Evolutionary conservation across 1,140 invertebrate species (phyloP), one percentile per base, ranked within the genome.

Genomic region (Ceratitis capitata): DNA sequence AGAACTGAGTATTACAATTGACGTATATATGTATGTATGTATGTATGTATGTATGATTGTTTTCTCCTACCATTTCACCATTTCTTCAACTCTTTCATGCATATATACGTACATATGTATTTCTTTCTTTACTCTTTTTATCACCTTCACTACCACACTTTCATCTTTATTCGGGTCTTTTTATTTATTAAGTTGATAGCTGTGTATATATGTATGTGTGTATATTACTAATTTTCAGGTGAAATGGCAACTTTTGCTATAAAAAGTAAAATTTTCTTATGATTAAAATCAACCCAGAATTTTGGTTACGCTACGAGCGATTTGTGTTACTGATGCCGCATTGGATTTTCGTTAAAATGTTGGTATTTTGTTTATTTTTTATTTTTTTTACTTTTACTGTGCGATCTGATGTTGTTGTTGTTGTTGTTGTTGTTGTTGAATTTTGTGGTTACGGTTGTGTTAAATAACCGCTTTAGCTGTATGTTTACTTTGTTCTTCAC

Each of bases 211-310:
- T 26, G 39, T 23, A 26, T 56, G 69, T n/a, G n/a, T n/a, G n/a
- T n/a, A 3, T 42, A 45, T 78, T 78, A 78, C 39, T 45, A 23
- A 78, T 78, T 78, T 78, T 78, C 69, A 45, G 69, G 23, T 78
- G 69, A 78, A 78, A 45, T 23, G 69, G 69, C 69, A 78, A 78
- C 69, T 78, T 78, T 47, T 78, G 69, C n/a, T 78, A 78, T 78
- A 78, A 78, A 78, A 78, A 78, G 69, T 78, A 78, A 78, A 78
- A 78, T 78, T 78, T 78, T 78, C 42, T 78, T 78, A 78, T 45
- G 23, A 78, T 47, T 45, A n/a, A 45, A 78, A 78, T 78, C 39
- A 78, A 47, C 39, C n/a, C 69, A 45, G 69, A 78, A 78, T 78
- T 45, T 19, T 19, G 23, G 69, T 23, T 32, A 19, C 69, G 23